These are phyloP conservation scores for Hydrochoerus hydrochaeris DNA, from an alignment of 2,113 vertebrate species.

Conservation along the genomic window DNA sequence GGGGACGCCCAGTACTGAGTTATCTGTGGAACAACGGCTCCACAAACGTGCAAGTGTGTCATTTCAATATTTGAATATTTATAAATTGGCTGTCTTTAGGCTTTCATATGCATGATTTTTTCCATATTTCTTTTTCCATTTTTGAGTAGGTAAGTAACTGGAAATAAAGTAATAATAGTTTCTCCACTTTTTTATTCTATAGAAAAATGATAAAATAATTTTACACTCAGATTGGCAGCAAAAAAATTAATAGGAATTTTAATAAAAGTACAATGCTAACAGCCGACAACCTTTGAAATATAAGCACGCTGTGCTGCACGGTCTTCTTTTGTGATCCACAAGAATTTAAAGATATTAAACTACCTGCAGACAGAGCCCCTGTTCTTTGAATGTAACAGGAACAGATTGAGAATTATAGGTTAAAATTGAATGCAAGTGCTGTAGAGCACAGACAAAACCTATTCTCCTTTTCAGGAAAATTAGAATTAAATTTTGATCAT, in stretches of 20 bases:
- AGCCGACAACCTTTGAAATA: slow-evolving; percentile 67
- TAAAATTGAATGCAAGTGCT: slow-evolving; percentile 77
- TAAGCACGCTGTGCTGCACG: slow-evolving; percentile 37
- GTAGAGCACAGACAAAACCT: slow-evolving; percentile 62
- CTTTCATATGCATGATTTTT: background rate
- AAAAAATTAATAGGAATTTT: slow-evolving; percentile 66
- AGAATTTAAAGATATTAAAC: slow-evolving; percentile 69
- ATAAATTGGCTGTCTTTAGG: background rate
- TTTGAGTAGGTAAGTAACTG: slow-evolving; percentile 40
- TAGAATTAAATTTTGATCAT: slow-evolving; percentile 79
- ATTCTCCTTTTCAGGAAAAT: slow-evolving; percentile 55
- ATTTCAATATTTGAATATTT: slow-evolving; percentile 40
- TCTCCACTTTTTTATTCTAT: slow-evolving; percentile 53
- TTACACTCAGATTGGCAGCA: slow-evolving; percentile 59
- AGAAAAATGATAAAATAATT: slow-evolving; percentile 63
- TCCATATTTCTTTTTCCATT: slow-evolving; percentile 24
- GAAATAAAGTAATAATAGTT: slow-evolving; percentile 53
- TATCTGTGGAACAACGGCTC: background rate
- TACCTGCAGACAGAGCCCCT: slow-evolving; percentile 62
- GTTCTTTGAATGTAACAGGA: slow-evolving; percentile 77
- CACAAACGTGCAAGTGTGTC: background rate
- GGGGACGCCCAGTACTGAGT: background rate
- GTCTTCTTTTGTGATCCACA: slow-evolving; percentile 56
- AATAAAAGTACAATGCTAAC: slow-evolving; percentile 67
- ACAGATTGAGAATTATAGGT: slow-evolving; percentile 77